Evolutionary conservation across 2,797 vertebrate species (phyloP), one percentile per base, ranked within the genome.

Genomic region (Oreochromis mossambicus): DNA sequence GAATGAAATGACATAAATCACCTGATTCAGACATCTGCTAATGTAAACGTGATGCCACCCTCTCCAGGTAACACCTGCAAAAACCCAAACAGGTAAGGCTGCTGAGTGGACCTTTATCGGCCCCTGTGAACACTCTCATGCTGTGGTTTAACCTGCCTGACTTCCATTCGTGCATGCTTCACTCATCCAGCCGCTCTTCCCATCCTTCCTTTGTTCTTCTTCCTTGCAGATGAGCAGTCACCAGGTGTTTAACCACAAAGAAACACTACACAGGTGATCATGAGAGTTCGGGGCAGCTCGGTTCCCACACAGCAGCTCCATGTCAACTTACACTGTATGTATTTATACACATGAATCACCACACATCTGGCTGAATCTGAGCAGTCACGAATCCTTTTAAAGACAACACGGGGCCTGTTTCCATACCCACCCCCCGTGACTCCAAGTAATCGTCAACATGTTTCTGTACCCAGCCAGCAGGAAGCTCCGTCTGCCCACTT

Each of bases 31-130:
- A 80, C 87, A 87, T 26, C 17, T 80, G 92, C 68, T 80, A 68
- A 87, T 84, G 89, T 92, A 90, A 92, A 93, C 83, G 17, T 13
- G 43, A 73, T 17, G 68, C 41, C 24, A 17, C 17, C 26, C 70
- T 32, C 10, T 48, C 26, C 26, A 48, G n/a, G 54, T n/a, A 58
- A 32, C 15, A 58, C 77, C 36, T 52, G 29, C 26, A 46, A 13
- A 75, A 82, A 68, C 81, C 24, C 46, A 76, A 87, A 90, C 34
- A 58, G 79, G 52, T 84, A 90, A 94, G 92, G 91, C 86, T 90
- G 87, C 83, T 83, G 86, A 90, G 88, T 86, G 83, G 77, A 90
- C 78, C 55, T 86, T 87, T 75, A 86, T 92, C 91, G 86, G 92
- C 89, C 94, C 87, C 32, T 83, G 77, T 78, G 77, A 86, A 90